Conservation (phyloP, 2,888 invertebrate genomes). For the Meiosimyza decipiens region DNA sequence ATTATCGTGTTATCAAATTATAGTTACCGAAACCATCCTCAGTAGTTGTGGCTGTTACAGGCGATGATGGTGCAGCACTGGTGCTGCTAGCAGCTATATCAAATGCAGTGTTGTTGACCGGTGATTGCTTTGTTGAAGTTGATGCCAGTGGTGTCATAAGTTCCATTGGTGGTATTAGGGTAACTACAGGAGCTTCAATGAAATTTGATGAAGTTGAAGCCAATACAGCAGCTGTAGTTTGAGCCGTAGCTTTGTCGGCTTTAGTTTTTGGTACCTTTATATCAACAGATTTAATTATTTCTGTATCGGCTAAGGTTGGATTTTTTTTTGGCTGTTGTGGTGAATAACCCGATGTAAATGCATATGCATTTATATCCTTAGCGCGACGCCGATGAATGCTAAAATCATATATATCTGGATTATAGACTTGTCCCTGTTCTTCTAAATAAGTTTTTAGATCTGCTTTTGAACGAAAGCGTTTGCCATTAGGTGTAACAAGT, state of each 20-base stretch:
- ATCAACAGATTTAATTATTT: background rate
- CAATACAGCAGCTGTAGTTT: slow-evolving; percentile 32
- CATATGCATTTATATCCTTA: slow-evolving; percentile 66
- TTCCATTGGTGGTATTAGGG: slow-evolving; percentile 60
- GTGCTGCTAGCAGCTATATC: slow-evolving; percentile 7
- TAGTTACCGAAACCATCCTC: slow-evolving; percentile 62
- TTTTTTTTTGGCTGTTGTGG: slow-evolving; percentile 58
- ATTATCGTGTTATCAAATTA: slow-evolving; percentile 2
- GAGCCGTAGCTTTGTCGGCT: slow-evolving; percentile 39
- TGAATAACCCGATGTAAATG: slow-evolving; percentile 63
- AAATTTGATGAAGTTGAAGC: slow-evolving; percentile 46
- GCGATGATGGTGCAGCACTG: background rate
- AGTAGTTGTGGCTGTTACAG: slow-evolving; percentile 35
- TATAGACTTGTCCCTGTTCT: slow-evolving; percentile 66
- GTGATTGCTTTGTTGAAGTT: background rate
- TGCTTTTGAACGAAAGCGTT: slow-evolving; percentile 72
- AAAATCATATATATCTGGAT: slow-evolving; percentile 72
- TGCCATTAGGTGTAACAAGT: slow-evolving; percentile 74
- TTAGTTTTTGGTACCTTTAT: background rate
- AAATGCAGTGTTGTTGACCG: background rate
- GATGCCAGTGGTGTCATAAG: slow-evolving; percentile 56
- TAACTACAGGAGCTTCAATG: slow-evolving; percentile 59
- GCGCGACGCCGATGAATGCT: slow-evolving; percentile 70
- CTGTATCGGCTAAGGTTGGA: slow-evolving; percentile 18
- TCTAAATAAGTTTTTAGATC: slow-evolving; percentile 69